Base-by-base conservation (phyloP, 2,113 vertebrate species). In the Tinamus guttatus region DNA sequence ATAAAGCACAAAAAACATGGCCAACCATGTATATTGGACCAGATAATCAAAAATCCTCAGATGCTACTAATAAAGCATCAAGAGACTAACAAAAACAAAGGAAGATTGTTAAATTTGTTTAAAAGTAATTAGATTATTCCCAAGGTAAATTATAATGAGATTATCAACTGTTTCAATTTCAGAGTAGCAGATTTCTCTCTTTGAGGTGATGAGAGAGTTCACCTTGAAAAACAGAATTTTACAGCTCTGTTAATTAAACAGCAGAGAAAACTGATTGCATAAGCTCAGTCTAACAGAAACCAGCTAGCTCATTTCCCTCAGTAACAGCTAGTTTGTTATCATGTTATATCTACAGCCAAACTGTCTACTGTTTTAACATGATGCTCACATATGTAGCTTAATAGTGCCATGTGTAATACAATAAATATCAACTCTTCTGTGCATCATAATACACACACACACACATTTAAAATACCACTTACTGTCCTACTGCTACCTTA, bases 201-300 rank as follows among this genome's bases (percentile, higher is more conserved):
- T 83, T 65, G 49, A 14, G 8, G 2, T 65, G 30, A 54, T 38
- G 10, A 17, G 18, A 85, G 13, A 21, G 4, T 67, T 94, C n/a
- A 52, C 62, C 54, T 86, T 34, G 7, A 85, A 93, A 93, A 56
- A 1, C 12, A 69, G 47, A 79, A 47, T 34, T 79, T 80, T 64
- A 34, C 15, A 60, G 11, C 45, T 54, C 43, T 68, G 7, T 32
- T 63, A 30, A 40, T 32, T 64, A 74, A 28, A 34, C 30, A 87
- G 27, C 6, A 68, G 49, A 80, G 54, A 60, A 13, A 87, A 59
- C 38, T 64, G 63, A 73, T n/a, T 40, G 79, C 74, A 74, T 75
- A 82, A 85, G 75, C 70, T 90, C 41, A 75, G 49, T 75, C 75
- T 83, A 76, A 94, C 20, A 79, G 74, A 78, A 88, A 12, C 11